Base-by-base conservation (phyloP, 2,888 invertebrate genomes). In the Meiosimyza decipiens region DNA sequence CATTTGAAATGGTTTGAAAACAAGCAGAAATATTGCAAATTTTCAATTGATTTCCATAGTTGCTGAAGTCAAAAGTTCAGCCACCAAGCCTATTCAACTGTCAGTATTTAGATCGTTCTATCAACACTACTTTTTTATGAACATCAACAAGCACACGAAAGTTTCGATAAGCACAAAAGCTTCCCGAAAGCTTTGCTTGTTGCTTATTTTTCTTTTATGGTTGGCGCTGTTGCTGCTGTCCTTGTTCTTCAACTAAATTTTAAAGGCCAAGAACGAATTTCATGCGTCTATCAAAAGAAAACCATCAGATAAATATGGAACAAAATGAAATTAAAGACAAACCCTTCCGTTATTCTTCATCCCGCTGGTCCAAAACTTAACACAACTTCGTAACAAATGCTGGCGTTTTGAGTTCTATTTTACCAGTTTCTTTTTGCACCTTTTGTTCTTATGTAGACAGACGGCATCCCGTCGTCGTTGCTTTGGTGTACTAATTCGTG, bases 241-340 rank as follows among this genome's bases (percentile, higher is more conserved):
- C 85, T 85, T 85, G 85, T 85, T 84, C 85, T 83, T 85, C 85
- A 85, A 85, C 82, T 81, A 81, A 76, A 74, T 79, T 82, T 81
- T 85, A 83, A 83, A 83, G 85, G 85, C 86, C 85, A 85, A 86
- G 86, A 83, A 77, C 80, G 73, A 74, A 72, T 73, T 69, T 49
- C 71, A 66, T 71, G 60, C 71, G 62, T 50, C 50, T 59, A 50
- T n/a, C 54, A 54, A 16, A 13, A 7, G 15, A 54, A 54, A 54
- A 16, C 6, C 54, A 16, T 12, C 16, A 54, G 16, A 16, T 16
- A 54, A 54, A 54, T 16, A 54, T 54, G 15, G 1, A 54, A 16
- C 54, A 16, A 16, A 16, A 15, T 16, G 54, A 18, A 59, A 18
- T 13, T 28, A 59, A 59, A 9, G 33, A 33, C 40, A 11, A 40